phyloP scores from a whole-genome alignment of 1,140 invertebrate species.

The Calycopis cecrops region DNA sequence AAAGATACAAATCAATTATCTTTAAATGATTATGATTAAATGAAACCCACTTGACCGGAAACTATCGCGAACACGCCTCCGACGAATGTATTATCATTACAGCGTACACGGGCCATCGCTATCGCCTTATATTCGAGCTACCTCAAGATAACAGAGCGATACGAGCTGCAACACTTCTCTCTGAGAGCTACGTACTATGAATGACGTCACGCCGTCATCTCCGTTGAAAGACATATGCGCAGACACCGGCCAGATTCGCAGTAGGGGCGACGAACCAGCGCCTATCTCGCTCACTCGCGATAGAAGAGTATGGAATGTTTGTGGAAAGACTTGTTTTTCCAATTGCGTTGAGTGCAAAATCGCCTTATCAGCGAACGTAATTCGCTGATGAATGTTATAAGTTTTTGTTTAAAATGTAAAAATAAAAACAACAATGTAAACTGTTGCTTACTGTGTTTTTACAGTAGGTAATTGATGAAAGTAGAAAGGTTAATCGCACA shows the following conservation, averaged over 20 bases:
- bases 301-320: constrained; percentile 71
- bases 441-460: constrained; percentile 9
- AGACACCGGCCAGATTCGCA: constrained; percentile 50
- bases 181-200: constrained; percentile 74
- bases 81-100: constrained; percentile 60
- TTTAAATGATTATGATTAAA: constrained; percentile 41
- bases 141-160: constrained; percentile 50
- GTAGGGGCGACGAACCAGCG: constrained; percentile 46
- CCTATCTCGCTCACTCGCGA: constrained; percentile 59
- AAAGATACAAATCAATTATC: constrained; percentile 31
- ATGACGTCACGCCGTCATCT: constrained; percentile 59
- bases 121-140: constrained; percentile 67
- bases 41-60: constrained; percentile 51
- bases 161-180: constrained; percentile 69
- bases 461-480: no score
- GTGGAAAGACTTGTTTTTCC: constrained; percentile 68
- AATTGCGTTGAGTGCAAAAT: constrained; percentile 64
- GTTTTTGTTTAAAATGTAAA: constrained; percentile 20
- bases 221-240: constrained; percentile 55
- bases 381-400: constrained; percentile 24
- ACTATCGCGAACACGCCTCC: constrained; percentile 64
- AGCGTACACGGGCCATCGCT: constrained; percentile 46
- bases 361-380: constrained; percentile 35
- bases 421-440: constrained; percentile 17
- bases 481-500: no score